These are phyloP conservation scores for Trypoxylon attenuatum DNA, from an alignment of 2,888 invertebrate genomes.

Conservation along the genomic window DNA sequence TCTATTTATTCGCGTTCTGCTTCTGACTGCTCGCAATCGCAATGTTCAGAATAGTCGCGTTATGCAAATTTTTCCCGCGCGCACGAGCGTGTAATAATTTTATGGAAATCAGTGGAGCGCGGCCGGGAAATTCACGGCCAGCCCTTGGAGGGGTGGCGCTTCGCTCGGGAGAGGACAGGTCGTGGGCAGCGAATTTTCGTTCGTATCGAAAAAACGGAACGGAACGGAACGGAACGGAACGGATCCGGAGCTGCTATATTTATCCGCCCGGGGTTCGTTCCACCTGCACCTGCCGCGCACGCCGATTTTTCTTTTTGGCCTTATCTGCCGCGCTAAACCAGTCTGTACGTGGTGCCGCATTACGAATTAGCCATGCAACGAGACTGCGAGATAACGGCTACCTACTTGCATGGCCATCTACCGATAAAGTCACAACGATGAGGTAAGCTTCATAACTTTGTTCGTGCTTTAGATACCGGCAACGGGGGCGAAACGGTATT, in stretches of 20 bases:
- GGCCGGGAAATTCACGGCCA: neutral
- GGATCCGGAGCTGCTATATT: slow-evolving; percentile 1
- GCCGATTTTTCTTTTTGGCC: neutral
- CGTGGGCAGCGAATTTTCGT: neutral
- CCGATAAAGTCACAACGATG: neutral
- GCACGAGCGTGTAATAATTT: slow-evolving; percentile 55
- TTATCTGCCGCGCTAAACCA: slow-evolving; percentile 3
- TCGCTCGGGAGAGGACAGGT: no score
- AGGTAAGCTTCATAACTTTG: neutral
- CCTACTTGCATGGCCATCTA: neutral
- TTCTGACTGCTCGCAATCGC: slow-evolving; percentile 6
- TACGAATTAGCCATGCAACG: slow-evolving; percentile 6
- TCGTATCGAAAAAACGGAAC: neutral
- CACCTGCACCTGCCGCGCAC: no score
- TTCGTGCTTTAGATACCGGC: neutral
- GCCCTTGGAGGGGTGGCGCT: no score
- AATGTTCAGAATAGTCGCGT: slow-evolving; percentile 34
- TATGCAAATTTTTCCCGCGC: slow-evolving; percentile 54
- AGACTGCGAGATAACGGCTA: neutral
- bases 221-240: no score
- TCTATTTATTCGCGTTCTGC: slow-evolving; percentile 41
- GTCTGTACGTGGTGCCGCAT: slow-evolving; percentile 6
- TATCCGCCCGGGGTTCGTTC: neutral
- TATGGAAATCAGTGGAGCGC: slow-evolving; percentile 51
- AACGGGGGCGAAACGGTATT: no score